Evolutionary conservation across 2,797 vertebrate genomes (phyloP).

Genomic region (Aldrovandia affinis): DNA sequence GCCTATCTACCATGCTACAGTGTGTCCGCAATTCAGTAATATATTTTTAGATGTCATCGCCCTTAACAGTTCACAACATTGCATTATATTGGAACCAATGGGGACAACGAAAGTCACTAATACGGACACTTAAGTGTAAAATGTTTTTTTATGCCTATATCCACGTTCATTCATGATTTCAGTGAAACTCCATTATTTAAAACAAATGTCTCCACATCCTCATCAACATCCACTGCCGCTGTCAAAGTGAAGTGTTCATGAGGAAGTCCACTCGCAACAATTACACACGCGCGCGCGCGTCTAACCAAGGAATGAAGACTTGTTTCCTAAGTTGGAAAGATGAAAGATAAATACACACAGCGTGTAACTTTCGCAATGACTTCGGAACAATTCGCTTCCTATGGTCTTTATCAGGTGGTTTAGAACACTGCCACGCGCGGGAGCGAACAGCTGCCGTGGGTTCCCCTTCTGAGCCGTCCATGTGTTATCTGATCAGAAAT

Average conservation of each 20-base stretch:
- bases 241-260: not conserved
- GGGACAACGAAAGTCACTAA: not conserved
- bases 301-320: not conserved
- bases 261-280: not conserved
- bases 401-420: too few relatives aligned
- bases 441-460: too few relatives aligned
- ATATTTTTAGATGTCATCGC: not conserved
- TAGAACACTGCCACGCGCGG: too few relatives aligned
- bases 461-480: not conserved
- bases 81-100: not conserved
- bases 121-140: not conserved
- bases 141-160: not conserved
- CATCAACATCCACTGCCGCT: not conserved
- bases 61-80: not conserved
- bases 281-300: not conserved
- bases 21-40: not conserved
- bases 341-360: not conserved
- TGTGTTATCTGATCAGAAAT: slow-evolving; percentile 3
- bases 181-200: too few relatives aligned
- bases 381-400: not conserved
- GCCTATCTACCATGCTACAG: not conserved
- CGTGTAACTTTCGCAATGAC: not conserved
- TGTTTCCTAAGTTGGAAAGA: not conserved
- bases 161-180: not conserved
- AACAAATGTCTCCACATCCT: not conserved